These are phyloP conservation scores for Lucilia cuprina DNA, from an alignment of 1,140 invertebrate species.

Conservation along the genomic window DNA sequence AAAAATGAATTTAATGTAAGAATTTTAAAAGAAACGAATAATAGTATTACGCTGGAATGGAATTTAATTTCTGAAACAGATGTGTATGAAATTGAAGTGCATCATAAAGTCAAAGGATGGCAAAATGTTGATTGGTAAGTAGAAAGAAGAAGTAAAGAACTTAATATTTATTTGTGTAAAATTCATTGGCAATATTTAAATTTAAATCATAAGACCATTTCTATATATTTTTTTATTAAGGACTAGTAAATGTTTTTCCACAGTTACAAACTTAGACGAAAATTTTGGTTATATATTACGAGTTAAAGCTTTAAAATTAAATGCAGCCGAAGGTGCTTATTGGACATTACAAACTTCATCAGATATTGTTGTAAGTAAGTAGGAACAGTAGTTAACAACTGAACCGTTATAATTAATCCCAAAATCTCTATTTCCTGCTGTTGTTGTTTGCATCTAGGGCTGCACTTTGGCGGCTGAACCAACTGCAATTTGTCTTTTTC, in stretches of 20 bases:
- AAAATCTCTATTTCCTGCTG: not conserved
- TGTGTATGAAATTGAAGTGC: slow-evolving; percentile 53
- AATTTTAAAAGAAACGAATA: slow-evolving; percentile 45
- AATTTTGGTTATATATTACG: slow-evolving; percentile 54
- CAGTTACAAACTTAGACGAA: slow-evolving; percentile 49
- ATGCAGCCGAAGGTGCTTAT: slow-evolving; percentile 38
- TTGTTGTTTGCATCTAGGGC: slow-evolving; percentile 2
- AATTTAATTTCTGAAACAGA: slow-evolving; percentile 35
- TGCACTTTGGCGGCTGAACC: slow-evolving; percentile 48
- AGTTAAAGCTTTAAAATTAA: slow-evolving; percentile 46
- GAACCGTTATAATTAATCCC: not conserved
- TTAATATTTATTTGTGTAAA: not conserved
- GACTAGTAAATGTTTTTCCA: slow-evolving; percentile 39
- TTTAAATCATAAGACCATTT: not conserved
- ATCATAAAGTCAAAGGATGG: slow-evolving; percentile 49
- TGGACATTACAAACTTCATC: slow-evolving; percentile 46
- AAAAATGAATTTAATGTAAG: slow-evolving; percentile 42
- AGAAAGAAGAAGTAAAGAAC: not conserved
- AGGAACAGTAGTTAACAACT: not conserved
- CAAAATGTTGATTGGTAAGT: slow-evolving; percentile 47
- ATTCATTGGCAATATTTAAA: not conserved
- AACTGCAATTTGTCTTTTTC: slow-evolving; percentile 50
- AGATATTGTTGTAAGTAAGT: slow-evolving; percentile 43
- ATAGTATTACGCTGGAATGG: slow-evolving; percentile 50
- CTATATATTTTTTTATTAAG: not conserved